Conservation (phyloP, 2,888 invertebrate species). For the Thyatira batis region DNA sequence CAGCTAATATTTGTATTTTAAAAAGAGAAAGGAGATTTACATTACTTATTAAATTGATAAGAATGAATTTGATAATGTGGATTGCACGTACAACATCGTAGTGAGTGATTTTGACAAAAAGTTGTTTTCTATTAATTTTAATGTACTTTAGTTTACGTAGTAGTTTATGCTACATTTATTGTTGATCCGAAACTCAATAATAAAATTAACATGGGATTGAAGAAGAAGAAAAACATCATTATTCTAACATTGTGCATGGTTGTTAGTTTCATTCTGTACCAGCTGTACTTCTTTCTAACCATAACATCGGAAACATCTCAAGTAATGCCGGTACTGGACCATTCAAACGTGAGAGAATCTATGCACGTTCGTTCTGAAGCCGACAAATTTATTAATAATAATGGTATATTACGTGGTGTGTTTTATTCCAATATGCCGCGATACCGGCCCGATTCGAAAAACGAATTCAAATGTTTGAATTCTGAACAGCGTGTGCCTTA, state of each 20-base stretch:
- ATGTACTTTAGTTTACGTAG: no score
- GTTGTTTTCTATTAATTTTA: no score
- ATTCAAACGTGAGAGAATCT: constrained; percentile 41
- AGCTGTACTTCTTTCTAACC: constrained; percentile 69
- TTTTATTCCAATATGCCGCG: constrained; percentile 55
- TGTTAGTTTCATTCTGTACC: constrained; percentile 66
- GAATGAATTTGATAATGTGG: no score
- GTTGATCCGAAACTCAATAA: neutral
- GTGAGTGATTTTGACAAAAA: no score
- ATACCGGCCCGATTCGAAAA: constrained; percentile 63
- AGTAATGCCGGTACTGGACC: constrained; percentile 52
- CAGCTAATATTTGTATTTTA: neutral
- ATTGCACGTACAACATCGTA: no score
- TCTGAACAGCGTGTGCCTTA: constrained; percentile 61
- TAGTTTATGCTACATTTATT: no score
- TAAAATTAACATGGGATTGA: constrained; percentile 42
- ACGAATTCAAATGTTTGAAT: constrained; percentile 70
- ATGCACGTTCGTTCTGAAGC: constrained; percentile 58
- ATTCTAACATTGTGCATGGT: constrained; percentile 58
- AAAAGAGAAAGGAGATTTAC: neutral
- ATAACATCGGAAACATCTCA: constrained; percentile 57
- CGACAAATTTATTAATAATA: constrained; percentile 65
- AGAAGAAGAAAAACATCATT: constrained; percentile 72
- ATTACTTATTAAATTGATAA: no score
- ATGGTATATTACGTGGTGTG: constrained; percentile 70